Conservation (phyloP, 2,797 vertebrate genomes). For the Falco berigora region DNA sequence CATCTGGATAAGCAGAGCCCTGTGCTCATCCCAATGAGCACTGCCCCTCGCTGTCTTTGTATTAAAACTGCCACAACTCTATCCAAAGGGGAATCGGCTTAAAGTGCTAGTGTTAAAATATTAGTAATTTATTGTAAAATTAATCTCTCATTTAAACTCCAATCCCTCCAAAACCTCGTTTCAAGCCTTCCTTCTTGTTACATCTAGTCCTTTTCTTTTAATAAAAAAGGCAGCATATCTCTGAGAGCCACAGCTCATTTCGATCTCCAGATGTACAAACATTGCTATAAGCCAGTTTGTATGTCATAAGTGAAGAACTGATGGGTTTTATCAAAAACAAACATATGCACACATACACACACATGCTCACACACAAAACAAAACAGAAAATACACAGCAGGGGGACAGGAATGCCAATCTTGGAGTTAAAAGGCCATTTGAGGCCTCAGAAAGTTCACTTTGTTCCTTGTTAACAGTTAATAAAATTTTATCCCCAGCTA, state of each 20-base stretch:
- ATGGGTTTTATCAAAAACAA: constrained; percentile 55
- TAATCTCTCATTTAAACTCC: constrained; percentile 9
- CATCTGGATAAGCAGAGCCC: background rate
- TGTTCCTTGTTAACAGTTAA: constrained; percentile 49
- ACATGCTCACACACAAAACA: background rate
- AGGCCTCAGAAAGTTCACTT: constrained; percentile 29
- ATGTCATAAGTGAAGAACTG: constrained; percentile 53
- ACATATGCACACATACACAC: background rate
- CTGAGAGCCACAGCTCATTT: background rate
- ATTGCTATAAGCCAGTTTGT: constrained; percentile 37
- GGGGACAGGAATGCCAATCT: constrained; percentile 10
- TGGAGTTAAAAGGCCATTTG: constrained; percentile 35
- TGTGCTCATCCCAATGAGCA: background rate
- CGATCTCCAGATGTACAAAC: constrained; percentile 63
- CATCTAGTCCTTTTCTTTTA: constrained; percentile 40
- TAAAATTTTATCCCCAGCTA: constrained; percentile 52
- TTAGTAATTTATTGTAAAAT: constrained; percentile 26
- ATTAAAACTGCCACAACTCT: background rate
- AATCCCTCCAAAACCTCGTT: background rate
- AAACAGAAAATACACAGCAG: background rate
- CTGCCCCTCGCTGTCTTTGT: background rate
- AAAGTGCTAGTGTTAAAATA: background rate
- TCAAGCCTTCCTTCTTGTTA: background rate
- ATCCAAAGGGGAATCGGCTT: background rate
- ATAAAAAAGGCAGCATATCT: constrained; percentile 39